Conservation (phyloP, 2,888 invertebrate genomes). For the Pollenia griseotomentosa region DNA sequence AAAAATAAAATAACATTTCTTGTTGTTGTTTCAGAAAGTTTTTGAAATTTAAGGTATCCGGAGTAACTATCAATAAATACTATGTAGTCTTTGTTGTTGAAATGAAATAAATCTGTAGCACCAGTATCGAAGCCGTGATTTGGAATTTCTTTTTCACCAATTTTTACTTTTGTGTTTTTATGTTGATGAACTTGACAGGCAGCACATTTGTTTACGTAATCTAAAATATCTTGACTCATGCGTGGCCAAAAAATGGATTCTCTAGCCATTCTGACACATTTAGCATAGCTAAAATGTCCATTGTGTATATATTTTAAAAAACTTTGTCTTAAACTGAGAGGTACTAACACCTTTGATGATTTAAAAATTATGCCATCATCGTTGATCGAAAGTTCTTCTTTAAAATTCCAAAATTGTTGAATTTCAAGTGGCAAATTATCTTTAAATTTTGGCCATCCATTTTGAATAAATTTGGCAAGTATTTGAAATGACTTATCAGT, state of each 20-base stretch:
- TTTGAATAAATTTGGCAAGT: no score
- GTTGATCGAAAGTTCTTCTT: neutral
- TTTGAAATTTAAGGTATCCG: neutral
- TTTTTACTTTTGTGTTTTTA: constrained; percentile 6
- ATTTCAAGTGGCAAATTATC: no score
- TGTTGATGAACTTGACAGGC: neutral
- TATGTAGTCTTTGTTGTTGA: constrained; percentile 2
- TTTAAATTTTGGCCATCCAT: no score
- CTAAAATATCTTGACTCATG: neutral
- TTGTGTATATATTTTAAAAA: constrained; percentile 16
- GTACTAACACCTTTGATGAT: neutral
- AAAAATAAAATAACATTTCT: neutral
- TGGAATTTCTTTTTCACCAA: neutral
- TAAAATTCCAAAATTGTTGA: no score
- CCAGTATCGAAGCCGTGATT: neutral
- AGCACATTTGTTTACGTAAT: neutral
- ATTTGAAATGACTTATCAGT: no score
- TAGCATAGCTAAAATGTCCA: constrained; percentile 20
- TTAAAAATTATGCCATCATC: constrained; percentile 10
- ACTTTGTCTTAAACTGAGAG: neutral
- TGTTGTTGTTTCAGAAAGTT: neutral
- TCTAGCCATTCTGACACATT: constrained; percentile 16
- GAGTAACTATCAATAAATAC: neutral
- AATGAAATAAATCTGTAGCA: constrained; percentile 9
- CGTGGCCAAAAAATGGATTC: constrained; percentile 16